Conservation (phyloP, 2,113 vertebrate species). For the Coptodon rendalli region DNA sequence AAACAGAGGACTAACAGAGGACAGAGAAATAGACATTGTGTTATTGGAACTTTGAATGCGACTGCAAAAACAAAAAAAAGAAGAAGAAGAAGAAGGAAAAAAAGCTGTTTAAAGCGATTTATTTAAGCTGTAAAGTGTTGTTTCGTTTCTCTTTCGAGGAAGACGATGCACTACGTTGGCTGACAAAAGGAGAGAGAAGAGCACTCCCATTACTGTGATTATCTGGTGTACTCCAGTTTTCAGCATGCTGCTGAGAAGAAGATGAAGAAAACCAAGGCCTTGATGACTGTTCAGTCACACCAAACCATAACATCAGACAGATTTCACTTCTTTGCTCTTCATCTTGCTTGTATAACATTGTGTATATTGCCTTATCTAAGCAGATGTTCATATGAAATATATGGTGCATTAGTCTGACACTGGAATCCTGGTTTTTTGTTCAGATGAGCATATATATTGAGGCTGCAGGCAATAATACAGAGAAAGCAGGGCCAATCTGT, state of each 20-base stretch:
- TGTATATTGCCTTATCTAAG: constrained; percentile 72
- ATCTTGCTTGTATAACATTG: constrained; percentile 70
- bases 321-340: constrained; percentile 51
- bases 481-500: background rate
- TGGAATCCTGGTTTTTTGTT: constrained; percentile 45
- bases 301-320: constrained; percentile 15
- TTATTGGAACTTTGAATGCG: constrained; percentile 39
- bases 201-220: constrained; percentile 25
- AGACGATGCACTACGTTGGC: constrained; percentile 69
- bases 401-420: constrained; percentile 61
- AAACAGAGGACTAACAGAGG: constrained; percentile 9
- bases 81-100: background rate
- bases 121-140: constrained; percentile 67
- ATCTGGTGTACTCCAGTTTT: constrained; percentile 12
- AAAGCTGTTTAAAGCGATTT: constrained; percentile 45
- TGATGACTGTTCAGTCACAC: background rate
- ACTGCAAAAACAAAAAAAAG: constrained; percentile 15
- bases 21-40: constrained; percentile 23
- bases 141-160: constrained; percentile 57
- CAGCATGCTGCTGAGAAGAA: background rate
- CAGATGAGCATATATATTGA: background rate
- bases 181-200: constrained; percentile 28
- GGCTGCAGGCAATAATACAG: background rate
- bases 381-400: constrained; percentile 74
- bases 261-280: background rate